Evolutionary conservation across 2,888 invertebrate species (phyloP), one percentile per base, ranked within the genome.

Genomic region (Priapulus caudatus): DNA sequence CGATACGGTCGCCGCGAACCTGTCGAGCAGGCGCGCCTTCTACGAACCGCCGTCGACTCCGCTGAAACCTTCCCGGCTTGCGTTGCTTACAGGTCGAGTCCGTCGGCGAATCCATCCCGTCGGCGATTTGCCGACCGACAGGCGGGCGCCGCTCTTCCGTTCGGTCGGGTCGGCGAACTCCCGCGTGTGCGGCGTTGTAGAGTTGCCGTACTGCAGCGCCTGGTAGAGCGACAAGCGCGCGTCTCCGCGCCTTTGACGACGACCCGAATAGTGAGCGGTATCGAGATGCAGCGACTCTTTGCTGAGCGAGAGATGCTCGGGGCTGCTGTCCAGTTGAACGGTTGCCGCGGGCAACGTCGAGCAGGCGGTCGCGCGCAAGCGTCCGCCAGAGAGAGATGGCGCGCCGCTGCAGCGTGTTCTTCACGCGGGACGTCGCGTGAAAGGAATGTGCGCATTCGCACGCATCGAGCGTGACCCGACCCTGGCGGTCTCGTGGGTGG

Each of bases 171-270:
- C 90, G 33, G 82, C 70, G 59, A 89, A 81, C 52, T 78, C 75
- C 23, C 81, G 75, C 50, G 80, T 78, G n/a, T 50, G 77, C 72
- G 2, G 77, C 73, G 59, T 84, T 81, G 67, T 85, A 87, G 65
- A 89, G 78, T 47, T n/a, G n/a, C 83, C 81, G 82, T 87, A 85
- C 45, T 81, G 77, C 54, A 89, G 69, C 0, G 83, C 78, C 63
- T 88, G 86, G 62, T 86, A 85, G 1, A 90, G 69, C 19, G 84
- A 83, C 66, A 89, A 86, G 23, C 84, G 82, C n/a, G n/a, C n/a
- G n/a, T n/a, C 59, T 81, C 83, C 74, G 89, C 62, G 20, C 59
- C 59, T 33, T 63, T 50, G 3, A 89, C 79, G 55, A 90, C 84
- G 47, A 84, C 74, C 3, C 86, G 50, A 16, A 10, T n/a, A 15